phyloP scores from a whole-genome alignment of 2,888 invertebrate genomes.

The Scaptomyza tumidula region DNA sequence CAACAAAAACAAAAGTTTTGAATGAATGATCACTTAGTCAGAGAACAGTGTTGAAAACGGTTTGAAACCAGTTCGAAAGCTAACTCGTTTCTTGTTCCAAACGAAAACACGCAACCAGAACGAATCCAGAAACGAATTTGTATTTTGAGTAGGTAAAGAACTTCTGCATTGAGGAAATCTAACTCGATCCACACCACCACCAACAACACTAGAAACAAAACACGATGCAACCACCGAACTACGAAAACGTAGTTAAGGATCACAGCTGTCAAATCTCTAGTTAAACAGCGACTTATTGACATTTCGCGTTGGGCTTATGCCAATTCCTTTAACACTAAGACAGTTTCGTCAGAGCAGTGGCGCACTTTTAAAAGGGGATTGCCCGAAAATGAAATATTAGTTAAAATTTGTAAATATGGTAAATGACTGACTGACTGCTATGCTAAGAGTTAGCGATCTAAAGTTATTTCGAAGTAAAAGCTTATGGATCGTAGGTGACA shows the following conservation, averaged over 20 bases:
- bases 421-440: too few relatives aligned
- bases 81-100: slow-evolving; percentile 33
- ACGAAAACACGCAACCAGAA: slow-evolving; percentile 33
- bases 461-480: too few relatives aligned
- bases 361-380: too few relatives aligned
- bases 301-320: slow-evolving; percentile 2
- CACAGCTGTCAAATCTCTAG: slow-evolving; percentile 50
- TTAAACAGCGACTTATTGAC: slow-evolving; percentile 49
- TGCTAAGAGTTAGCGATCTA: too few relatives aligned
- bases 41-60: slow-evolving; percentile 14
- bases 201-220: slow-evolving; percentile 15
- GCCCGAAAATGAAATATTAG: too few relatives aligned
- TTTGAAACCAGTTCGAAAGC: slow-evolving; percentile 49
- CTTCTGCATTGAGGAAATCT: slow-evolving; percentile 17
- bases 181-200: slow-evolving; percentile 39
- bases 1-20: slow-evolving; percentile 1
- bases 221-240: slow-evolving; percentile 16
- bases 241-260: background rate
- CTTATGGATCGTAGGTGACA: too few relatives aligned
- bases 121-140: slow-evolving; percentile 57
- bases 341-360: background rate
- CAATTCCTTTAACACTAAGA: background rate
- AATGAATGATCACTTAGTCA: background rate
- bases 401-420: too few relatives aligned
- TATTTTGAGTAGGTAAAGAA: slow-evolving; percentile 31